Percentiles rank a stretch among this genome's conserved stretches.
Conservation (phyloP, 2,888 invertebrate species). For the Copidosoma aretas region DNA sequence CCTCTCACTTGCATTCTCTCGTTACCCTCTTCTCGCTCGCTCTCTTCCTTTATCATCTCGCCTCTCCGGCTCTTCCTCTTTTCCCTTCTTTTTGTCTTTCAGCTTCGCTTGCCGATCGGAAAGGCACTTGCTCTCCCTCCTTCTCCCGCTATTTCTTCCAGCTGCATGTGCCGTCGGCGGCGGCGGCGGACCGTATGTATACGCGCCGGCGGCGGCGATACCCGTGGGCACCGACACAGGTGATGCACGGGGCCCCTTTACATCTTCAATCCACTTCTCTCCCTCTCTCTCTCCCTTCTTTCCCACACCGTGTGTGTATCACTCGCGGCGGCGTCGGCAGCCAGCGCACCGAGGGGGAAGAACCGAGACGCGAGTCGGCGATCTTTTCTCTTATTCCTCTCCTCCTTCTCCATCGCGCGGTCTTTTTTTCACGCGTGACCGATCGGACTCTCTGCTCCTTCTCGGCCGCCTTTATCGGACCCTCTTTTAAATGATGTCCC, state of each 20-base stretch:
- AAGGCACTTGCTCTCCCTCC: constrained; percentile 1
- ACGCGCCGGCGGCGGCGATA: constrained; percentile 49
- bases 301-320: constrained; percentile 47
- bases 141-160: not conserved
- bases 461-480: no score
- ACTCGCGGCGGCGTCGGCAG: constrained; percentile 25
- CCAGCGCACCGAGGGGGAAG: constrained; percentile 18
- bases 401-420: constrained; percentile 27
- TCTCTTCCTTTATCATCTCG: constrained; percentile 35
- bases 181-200: constrained; percentile 17
- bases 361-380: constrained; percentile 6
- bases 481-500: no score
- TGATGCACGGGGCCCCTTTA: constrained; percentile 53
- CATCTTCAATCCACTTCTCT: constrained; percentile 52
- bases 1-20: constrained; percentile 13
- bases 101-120: constrained; percentile 30
- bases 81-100: constrained; percentile 20
- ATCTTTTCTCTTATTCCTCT: constrained; percentile 42
- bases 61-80: constrained; percentile 13
- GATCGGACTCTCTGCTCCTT: no score
- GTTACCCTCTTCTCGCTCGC: constrained; percentile 12
- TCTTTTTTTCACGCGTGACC: not conserved
- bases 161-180: constrained; percentile 7
- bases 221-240: constrained; percentile 53
- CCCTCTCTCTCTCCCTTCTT: constrained; percentile 47